Conservation (phyloP, 2,113 vertebrate species). For the Brachyhypopomus gauderio region DNA sequence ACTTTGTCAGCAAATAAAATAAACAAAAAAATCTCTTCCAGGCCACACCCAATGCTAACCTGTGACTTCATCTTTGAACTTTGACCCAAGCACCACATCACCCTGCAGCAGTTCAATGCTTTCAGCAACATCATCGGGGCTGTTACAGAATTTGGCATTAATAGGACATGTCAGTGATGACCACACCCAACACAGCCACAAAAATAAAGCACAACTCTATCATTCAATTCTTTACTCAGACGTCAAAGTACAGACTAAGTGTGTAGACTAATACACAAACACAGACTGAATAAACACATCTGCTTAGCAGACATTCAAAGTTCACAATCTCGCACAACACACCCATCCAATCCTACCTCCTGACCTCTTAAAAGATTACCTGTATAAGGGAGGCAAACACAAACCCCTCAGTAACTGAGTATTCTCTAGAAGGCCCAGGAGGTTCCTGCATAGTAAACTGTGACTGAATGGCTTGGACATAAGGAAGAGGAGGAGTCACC, state of each 20-base stretch:
- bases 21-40: background rate
- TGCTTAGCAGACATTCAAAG: background rate
- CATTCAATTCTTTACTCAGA: background rate
- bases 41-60: background rate
- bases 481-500: conserved; percentile 6
- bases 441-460: conserved; percentile 53
- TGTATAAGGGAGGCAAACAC: conserved; percentile 20
- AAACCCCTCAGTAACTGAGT: conserved; percentile 1
- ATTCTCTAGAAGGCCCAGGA: conserved; percentile 27
- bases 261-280: background rate
- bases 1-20: conserved; percentile 3
- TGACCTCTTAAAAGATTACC: conserved; percentile 6
- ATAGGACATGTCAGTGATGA: background rate
- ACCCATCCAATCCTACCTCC: background rate
- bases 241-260: background rate
- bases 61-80: background rate
- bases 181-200: background rate
- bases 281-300: background rate
- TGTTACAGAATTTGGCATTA: background rate
- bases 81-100: conserved; percentile 20
- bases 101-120: conserved; percentile 23
- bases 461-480: conserved; percentile 38
- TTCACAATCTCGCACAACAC: background rate
- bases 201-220: background rate
- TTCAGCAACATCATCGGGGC: background rate